Conservation (phyloP, 2,113 vertebrate species). For the Microcebus griseorufus region DNA sequence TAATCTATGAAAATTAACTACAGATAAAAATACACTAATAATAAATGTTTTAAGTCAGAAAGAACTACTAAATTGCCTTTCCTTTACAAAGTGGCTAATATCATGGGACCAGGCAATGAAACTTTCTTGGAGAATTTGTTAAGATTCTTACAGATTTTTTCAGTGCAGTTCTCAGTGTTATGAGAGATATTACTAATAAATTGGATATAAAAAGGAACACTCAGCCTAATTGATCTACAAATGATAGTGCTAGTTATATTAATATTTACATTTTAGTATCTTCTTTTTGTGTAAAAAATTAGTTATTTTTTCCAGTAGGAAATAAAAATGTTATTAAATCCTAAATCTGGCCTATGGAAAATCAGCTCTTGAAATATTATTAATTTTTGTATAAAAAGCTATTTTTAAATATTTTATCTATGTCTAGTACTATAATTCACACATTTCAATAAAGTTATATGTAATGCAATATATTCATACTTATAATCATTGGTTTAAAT, state of each 20-base stretch:
- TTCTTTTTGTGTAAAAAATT: neutral
- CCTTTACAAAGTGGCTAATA: neutral
- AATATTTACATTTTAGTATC: neutral
- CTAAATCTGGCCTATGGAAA: neutral
- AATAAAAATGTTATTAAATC: neutral
- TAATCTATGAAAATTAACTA: neutral
- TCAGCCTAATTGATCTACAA: neutral
- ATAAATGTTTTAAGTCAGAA: neutral
- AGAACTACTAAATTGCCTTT: neutral
- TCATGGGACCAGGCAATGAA: neutral
- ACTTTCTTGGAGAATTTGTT: neutral
- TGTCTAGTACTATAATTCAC: neutral
- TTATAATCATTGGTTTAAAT: neutral
- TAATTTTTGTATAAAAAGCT: neutral
- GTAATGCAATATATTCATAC: neutral
- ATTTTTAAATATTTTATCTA: neutral
- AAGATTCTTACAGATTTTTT: neutral
- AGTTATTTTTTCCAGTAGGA: neutral
- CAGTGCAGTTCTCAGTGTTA: neutral
- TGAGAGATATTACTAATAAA: neutral
- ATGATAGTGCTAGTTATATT: neutral
- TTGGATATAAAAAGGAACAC: neutral
- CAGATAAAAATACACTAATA: neutral
- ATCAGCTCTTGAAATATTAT: neutral
- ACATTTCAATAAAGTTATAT: neutral